Evolutionary conservation across 2,113 vertebrate genomes (phyloP), one percentile per base, ranked within the genome.

Genomic region (Cochlearius cochlearius): DNA sequence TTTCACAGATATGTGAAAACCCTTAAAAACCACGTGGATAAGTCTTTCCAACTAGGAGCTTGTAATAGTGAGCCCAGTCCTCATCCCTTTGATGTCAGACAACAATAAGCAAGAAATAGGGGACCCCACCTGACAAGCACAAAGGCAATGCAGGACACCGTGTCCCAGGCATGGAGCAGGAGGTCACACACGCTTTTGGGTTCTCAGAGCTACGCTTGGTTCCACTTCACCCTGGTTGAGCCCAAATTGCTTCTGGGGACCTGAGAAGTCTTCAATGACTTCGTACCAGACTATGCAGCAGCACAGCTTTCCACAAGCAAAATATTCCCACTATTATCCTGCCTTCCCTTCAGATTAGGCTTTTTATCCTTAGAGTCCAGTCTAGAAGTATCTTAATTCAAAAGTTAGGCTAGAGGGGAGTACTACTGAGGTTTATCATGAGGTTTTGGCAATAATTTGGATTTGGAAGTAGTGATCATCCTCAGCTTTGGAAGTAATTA

Each of bases 401-500:
- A 89, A 88, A 87, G 58, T 79, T 93, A 90, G 58, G 81, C 87
- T 73, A 67, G 36, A 78, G 68, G 47, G 27, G 22, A 89, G 60
- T 49, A 49, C 52, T 63, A 52, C 52, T 63, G 80, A 92, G 69
- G 63, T 95, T 92, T 96, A 89, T 69, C 14, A 34, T 72, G 86
- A 94, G 79, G 69, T 88, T 96, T 89, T 89, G 82, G 90, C 92
- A 95, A 64, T 50, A 79, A 93, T 62, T 90, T 0, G 20, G 55
- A 86, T 95, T 95, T 94, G 88, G 81, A 96, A 96, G 81, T 45
- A 90, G 74, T 11, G n/a, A 86, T 84, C 76, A 74, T 64, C 41
- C 64, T 91, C 86, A 81, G 62, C 77, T 87, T 97, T 95, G 91
- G 60, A 97, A 92, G 77, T 85, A 96, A 95, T 95, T 94, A 95